Percentiles rank a stretch among this genome's conserved stretches.
Evolutionary conservation across 1,140 invertebrate species (phyloP).

Genomic region (Drosophila lacteicornis): DNA sequence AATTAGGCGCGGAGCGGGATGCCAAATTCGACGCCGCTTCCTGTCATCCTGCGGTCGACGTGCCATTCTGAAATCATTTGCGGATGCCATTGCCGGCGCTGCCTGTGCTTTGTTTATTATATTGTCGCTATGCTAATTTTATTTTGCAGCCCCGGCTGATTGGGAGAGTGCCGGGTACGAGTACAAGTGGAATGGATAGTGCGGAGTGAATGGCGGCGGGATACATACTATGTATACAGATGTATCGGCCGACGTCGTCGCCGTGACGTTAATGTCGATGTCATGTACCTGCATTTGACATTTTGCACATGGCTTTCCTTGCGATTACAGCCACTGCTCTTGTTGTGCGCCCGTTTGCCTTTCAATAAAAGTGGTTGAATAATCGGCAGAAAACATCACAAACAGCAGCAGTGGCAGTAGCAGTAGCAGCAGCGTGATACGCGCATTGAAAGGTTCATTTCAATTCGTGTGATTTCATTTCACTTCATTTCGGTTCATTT

Average conservation of each 20-base stretch:
- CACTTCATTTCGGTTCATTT: slow-evolving; percentile 24
- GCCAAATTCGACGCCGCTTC: slow-evolving; percentile 17
- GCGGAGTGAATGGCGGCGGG: slow-evolving; percentile 62
- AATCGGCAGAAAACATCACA: slow-evolving; percentile 59
- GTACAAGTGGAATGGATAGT: slow-evolving; percentile 5
- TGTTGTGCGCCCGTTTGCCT: slow-evolving; percentile 73
- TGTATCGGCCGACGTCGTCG: slow-evolving; percentile 51
- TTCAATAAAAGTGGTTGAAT: slow-evolving; percentile 82
- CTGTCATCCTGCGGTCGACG: slow-evolving; percentile 19
- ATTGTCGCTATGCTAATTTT: slow-evolving; percentile 82
- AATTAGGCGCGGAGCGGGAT: slow-evolving; percentile 18
- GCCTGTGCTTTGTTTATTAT: slow-evolving; percentile 73
- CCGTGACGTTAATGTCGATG: slow-evolving; percentile 75
- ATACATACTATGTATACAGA: slow-evolving; percentile 12
- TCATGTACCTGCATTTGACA: slow-evolving; percentile 81
- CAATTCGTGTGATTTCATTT: slow-evolving; percentile 36
- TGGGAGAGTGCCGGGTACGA: slow-evolving; percentile 20
- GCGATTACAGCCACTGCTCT: slow-evolving; percentile 55
- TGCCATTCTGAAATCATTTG: slow-evolving; percentile 34
- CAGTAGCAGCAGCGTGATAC: slow-evolving; percentile 35
- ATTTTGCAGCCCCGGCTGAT: slow-evolving; percentile 69
- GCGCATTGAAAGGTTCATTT: slow-evolving; percentile 72
- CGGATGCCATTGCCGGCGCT: slow-evolving; percentile 37
- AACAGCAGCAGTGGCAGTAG: slow-evolving; percentile 16
- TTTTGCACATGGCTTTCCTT: slow-evolving; percentile 80